Percentiles rank a stretch among this genome's conserved stretches.
phyloP scores from a whole-genome alignment of 2,797 vertebrate genomes.

The Pseudochirops cupreus region DNA sequence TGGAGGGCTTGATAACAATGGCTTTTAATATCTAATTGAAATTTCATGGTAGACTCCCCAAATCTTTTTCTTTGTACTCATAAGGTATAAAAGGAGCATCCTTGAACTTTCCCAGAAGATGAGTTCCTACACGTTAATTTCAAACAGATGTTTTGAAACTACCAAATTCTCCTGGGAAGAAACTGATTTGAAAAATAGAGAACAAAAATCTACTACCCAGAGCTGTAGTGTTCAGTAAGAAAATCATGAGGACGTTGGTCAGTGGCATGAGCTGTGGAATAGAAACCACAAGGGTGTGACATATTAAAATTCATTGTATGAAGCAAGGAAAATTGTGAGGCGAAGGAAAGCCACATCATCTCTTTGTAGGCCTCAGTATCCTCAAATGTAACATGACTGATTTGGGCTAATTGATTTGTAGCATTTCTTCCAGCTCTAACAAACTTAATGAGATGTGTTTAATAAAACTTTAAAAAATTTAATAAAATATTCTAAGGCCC shows the following conservation, averaged over 20 bases:
- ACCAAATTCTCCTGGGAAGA: neutral
- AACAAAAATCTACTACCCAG: constrained; percentile 21
- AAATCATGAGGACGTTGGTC: neutral
- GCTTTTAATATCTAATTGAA: neutral
- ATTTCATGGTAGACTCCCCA: neutral
- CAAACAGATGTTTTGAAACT: neutral
- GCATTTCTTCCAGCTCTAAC: neutral
- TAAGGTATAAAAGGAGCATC: constrained; percentile 12
- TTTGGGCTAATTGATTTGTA: neutral
- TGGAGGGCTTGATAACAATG: neutral
- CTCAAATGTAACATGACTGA: neutral
- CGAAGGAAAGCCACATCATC: neutral
- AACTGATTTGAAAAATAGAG: constrained; percentile 9
- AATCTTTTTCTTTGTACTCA: neutral
- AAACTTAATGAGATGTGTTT: neutral
- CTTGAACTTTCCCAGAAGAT: constrained; percentile 20
- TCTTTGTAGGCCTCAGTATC: neutral
- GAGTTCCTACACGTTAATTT: neutral
- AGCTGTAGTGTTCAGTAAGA: neutral
- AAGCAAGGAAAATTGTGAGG: neutral
- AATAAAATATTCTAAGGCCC: neutral
- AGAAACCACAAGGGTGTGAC: neutral
- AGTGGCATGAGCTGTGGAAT: neutral
- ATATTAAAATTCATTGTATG: neutral
- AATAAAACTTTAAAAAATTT: neutral